Percentiles rank a stretch among this genome's conserved stretches.
Evolutionary conservation across 1,140 invertebrate genomes (phyloP).

Genomic region (Drosophila tropicalis): DNA sequence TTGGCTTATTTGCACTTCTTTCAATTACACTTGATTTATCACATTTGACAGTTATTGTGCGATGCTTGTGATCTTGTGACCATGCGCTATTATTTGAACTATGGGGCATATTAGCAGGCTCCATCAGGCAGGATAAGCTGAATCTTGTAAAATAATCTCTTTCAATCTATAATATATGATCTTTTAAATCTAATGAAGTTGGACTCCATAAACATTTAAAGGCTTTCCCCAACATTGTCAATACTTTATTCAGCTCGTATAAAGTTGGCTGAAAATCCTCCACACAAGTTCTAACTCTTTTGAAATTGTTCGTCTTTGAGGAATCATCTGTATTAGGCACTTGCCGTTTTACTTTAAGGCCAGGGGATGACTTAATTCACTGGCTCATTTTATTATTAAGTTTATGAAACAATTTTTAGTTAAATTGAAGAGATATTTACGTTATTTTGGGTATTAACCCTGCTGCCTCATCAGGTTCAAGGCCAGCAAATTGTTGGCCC

Average conservation of each 20-base stretch:
- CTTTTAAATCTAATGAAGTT: no score
- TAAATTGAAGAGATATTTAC: background rate
- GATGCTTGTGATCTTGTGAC: constrained; percentile 58
- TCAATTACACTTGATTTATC: constrained; percentile 81
- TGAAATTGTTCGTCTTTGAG: no score
- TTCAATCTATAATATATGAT: no score
- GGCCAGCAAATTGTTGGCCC: constrained; percentile 1
- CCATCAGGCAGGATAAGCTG: background rate
- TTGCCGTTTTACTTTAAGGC: no score
- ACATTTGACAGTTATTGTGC: constrained; percentile 74
- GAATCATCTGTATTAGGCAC: background rate
- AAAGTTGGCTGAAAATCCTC: no score
- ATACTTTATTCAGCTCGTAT: no score
- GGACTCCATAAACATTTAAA: no score
- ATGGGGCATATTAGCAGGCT: constrained; percentile 7
- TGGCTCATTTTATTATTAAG: background rate
- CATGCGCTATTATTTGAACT: constrained; percentile 27
- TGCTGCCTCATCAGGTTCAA: constrained; percentile 1
- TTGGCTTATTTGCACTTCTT: constrained; percentile 80
- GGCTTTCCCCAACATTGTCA: no score
- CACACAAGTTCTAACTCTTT: no score
- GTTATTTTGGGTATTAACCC: constrained; percentile 3
- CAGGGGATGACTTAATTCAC: background rate
- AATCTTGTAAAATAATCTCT: no score
- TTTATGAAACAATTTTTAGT: constrained; percentile 2